Conservation (phyloP, 2,888 invertebrate genomes). For the Ellobium chinense region DNA sequence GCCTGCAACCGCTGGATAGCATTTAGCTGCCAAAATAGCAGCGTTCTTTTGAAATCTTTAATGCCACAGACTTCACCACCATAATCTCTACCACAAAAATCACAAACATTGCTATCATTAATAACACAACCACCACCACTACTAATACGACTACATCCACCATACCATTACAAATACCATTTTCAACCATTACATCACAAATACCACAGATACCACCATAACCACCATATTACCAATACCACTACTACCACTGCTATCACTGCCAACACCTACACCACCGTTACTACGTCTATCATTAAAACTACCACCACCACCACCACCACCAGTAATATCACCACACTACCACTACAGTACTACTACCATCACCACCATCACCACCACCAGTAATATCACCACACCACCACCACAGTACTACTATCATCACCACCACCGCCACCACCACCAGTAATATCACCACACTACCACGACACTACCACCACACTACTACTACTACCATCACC, state of each 20-base stretch:
- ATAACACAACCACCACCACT: no score
- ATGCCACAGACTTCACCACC: no score
- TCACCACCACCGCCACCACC: not conserved
- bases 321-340: not conserved
- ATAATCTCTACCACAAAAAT: no score
- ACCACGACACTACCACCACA: not conserved
- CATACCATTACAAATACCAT: no score
- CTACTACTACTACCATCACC: not conserved
- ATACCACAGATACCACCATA: not conserved
- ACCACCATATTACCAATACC: not conserved
- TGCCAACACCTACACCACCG: not conserved
- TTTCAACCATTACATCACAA: no score
- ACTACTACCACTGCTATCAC: not conserved
- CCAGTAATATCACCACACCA: not conserved
- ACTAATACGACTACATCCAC: no score
- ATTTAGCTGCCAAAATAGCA: no score
- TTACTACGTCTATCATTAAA: not conserved
- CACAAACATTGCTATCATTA: no score
- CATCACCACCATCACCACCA: not conserved
- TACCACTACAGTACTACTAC: not conserved
- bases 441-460: not conserved
- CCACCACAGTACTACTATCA: not conserved
- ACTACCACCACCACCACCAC: not conserved
- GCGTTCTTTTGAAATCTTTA: no score
- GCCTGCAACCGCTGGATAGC: no score